A percentile compares a stretch with the other conserved stretches of the same genome.
These are phyloP conservation scores for Octonoba sinensis DNA, from an alignment of 2,888 invertebrate species.

Conservation along the genomic window DNA sequence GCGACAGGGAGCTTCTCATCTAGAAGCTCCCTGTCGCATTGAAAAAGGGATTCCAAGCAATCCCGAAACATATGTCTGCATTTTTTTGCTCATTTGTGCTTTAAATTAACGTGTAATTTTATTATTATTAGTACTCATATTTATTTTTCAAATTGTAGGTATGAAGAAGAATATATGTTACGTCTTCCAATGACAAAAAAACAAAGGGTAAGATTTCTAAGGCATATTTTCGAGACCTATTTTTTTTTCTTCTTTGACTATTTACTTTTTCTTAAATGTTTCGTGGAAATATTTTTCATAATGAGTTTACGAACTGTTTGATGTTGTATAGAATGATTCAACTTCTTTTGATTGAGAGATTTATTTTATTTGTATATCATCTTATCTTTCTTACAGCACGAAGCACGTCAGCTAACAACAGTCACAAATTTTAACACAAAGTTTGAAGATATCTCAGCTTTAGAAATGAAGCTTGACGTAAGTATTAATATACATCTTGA, in stretches of 20 bases:
- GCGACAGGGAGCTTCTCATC: too few relatives aligned
- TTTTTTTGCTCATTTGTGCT: too few relatives aligned
- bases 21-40: too few relatives aligned
- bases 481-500: conserved; percentile 1
- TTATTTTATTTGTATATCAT: not conserved
- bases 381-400: conserved; percentile 34
- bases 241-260: too few relatives aligned
- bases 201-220: conserved; percentile 44
- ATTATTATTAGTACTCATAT: not conserved
- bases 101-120: too few relatives aligned
- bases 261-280: too few relatives aligned
- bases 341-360: not conserved
- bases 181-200: conserved; percentile 64
- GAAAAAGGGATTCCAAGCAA: too few relatives aligned
- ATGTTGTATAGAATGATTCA: too few relatives aligned
- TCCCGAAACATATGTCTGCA: too few relatives aligned
- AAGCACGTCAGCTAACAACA: conserved; percentile 48
- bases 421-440: conserved; percentile 52
- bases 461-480: conserved; percentile 49
- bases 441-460: conserved; percentile 65
- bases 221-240: not conserved
- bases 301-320: too few relatives aligned
- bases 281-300: not conserved
- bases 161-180: conserved; percentile 65
- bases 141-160: conserved; percentile 30